Percentiles rank a stretch among this genome's conserved stretches.
Evolutionary conservation across 2,113 vertebrate species (phyloP).

Genomic region (Cromileptes altivelis): DNA sequence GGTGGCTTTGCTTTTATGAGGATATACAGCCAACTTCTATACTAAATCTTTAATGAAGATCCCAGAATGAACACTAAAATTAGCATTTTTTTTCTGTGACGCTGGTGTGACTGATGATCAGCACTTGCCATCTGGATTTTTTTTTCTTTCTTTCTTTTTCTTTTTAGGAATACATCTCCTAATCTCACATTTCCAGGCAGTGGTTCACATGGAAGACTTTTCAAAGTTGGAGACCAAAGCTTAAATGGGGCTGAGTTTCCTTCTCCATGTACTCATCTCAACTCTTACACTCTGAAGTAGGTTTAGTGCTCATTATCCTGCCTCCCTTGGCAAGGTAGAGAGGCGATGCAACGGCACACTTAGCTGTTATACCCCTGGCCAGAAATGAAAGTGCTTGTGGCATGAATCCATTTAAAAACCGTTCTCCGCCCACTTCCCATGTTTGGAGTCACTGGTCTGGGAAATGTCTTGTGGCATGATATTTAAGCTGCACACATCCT

Average conservation of each 20-base stretch:
- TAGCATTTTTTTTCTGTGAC: conserved; percentile 4
- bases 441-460: conserved; percentile 65
- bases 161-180: conserved; percentile 14
- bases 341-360: conserved; percentile 51
- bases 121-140: conserved; percentile 41
- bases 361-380: conserved; percentile 48
- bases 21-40: conserved; percentile 5
- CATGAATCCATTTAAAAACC: conserved; percentile 71
- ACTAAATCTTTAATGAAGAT: conserved; percentile 58
- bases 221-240: conserved; percentile 29
- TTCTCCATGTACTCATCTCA: conserved; percentile 34
- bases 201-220: not conserved
- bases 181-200: conserved; percentile 34
- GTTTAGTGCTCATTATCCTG: conserved; percentile 70
- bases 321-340: conserved; percentile 62
- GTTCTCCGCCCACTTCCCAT: conserved; percentile 39
- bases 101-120: conserved; percentile 47
- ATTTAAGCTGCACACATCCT: conserved; percentile 65
- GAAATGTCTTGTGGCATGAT: conserved; percentile 71
- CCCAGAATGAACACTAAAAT: conserved; percentile 52
- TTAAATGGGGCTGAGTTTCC: conserved; percentile 7
- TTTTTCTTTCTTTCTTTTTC: not conserved
- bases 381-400: conserved; percentile 70
- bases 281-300: conserved; percentile 49
- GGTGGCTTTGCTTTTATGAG: conserved; percentile 37